Evolutionary conservation across 2,797 vertebrate genomes (phyloP).

Genomic region (Gobionotothen gibberifrons): DNA sequence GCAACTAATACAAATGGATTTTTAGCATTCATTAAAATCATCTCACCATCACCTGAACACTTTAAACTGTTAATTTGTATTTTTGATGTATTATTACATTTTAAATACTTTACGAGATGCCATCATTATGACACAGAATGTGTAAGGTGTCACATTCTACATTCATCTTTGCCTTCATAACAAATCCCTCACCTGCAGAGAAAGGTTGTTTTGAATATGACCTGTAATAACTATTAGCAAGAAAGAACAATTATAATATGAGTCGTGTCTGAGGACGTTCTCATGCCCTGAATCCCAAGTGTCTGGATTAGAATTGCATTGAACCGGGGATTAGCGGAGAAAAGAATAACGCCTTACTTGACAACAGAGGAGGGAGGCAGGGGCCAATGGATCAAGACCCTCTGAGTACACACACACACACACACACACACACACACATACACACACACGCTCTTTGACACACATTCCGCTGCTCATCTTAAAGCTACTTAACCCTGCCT

Average conservation of each 20-base stretch:
- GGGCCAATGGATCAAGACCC: conserved; percentile 55
- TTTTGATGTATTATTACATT: too few species aligned
- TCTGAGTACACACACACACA: conserved; percentile 16
- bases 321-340: conserved; percentile 62
- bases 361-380: conserved; percentile 37
- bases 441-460: conserved; percentile 17
- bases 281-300: conserved; percentile 53
- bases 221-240: conserved; percentile 50
- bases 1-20: too few species aligned
- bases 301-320: conserved; percentile 64
- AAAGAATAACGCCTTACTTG: conserved; percentile 55
- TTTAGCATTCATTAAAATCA: too few species aligned
- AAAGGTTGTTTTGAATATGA: conserved; percentile 39
- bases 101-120: neutral
- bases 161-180: neutral
- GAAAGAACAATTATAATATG: conserved; percentile 61
- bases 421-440: too few species aligned
- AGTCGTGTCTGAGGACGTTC: conserved; percentile 48
- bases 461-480: conserved; percentile 48
- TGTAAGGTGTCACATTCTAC: neutral
- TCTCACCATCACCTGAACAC: neutral
- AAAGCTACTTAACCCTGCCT: conserved; percentile 53
- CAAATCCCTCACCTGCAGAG: neutral
- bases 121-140: neutral
- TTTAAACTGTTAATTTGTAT: neutral